Evolutionary conservation across 2,888 invertebrate species (phyloP), one percentile per base, ranked within the genome.

Genomic region (Lasioglossum morio): DNA sequence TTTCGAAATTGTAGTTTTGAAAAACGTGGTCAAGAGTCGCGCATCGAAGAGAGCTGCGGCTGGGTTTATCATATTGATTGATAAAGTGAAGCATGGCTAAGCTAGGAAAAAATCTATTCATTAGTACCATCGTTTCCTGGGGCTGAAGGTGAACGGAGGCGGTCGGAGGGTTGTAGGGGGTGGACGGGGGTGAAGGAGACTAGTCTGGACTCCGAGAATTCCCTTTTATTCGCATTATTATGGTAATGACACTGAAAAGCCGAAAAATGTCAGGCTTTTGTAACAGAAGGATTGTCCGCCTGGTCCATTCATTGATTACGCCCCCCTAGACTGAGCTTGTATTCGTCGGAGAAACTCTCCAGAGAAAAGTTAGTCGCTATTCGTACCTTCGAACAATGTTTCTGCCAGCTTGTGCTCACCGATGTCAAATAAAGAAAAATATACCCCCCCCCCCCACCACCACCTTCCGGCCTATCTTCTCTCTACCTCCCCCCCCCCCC

Each of bases 241-340:
- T 93, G 93, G 93, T 94, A 94, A 94, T 94, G 94, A 94, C 94
- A 94, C 94, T 94, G 94, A 93, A 92, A 93, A 92, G 94, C 92
- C 93, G 91, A 94, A 93, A 93, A 93, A 92, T 93, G 92, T 92
- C 92, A 91, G 92, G 90, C 94, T 94, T 94, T 94, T 94, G 94
- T 94, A 92, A 93, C 92, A 91, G 92, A 93, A 92, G 92, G 92
- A 89, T 94, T 94, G 93, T 94, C 93, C 93, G 94, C 92, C 93
- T 90, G 91, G 93, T 93, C 94, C 93, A 93, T 94, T 94, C 94
- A 94, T 94, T 93, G 94, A 94, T 94, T 94, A 93, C 93, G 90
- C 81, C 78, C 86, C 82, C 66, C 85, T 91, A 88, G 91, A 88
- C 88, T 83, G 81, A 83, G 89, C 79, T 86, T 86, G 81, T 86